phyloP scores from a whole-genome alignment of 2,888 invertebrate species.

The Hymenopus coronatus region DNA sequence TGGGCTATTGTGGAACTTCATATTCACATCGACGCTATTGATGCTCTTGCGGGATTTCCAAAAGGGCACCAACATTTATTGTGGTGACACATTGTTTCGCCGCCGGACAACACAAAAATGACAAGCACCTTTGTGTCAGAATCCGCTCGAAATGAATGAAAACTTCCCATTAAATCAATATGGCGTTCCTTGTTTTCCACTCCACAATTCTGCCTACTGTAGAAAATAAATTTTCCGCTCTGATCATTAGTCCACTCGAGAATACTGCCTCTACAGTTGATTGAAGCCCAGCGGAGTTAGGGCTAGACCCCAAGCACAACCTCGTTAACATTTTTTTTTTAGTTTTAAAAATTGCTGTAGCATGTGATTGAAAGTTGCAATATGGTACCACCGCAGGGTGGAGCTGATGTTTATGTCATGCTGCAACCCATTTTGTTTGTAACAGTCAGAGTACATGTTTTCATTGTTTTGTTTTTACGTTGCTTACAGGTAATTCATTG shows the following conservation, averaged over 20 bases:
- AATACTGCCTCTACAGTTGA: neutral
- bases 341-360: neutral
- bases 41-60: no score
- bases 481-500: neutral
- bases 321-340: neutral
- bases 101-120: neutral
- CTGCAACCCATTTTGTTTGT: neutral
- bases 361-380: neutral
- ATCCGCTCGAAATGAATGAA: neutral
- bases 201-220: neutral
- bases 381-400: neutral
- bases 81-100: no score
- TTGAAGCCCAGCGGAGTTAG: neutral
- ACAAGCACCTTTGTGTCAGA: neutral
- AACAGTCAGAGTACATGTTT: neutral
- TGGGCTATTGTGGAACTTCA: no score
- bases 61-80: no score
- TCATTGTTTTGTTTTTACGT: neutral
- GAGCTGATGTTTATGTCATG: neutral
- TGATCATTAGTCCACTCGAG: neutral
- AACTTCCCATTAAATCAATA: neutral
- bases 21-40: no score
- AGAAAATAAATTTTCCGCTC: neutral
- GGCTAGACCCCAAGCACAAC: neutral
- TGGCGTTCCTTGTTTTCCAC: neutral